Evolutionary conservation across 2,113 vertebrate species (phyloP).

Genomic region (Tonatia bakeri): DNA sequence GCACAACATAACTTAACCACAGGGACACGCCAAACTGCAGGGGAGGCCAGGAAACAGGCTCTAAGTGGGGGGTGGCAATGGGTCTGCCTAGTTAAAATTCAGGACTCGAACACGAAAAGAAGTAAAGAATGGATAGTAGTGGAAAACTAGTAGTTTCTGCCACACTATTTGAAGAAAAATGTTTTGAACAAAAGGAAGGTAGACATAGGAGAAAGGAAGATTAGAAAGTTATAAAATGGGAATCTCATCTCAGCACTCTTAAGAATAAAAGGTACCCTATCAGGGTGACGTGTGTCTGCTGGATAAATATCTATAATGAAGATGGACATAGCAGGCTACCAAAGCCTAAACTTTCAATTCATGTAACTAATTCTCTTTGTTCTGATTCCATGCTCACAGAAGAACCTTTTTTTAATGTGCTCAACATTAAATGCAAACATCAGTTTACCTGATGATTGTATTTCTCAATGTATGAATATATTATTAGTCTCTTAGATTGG

Average conservation of each 20-base stretch:
- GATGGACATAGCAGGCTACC: neutral
- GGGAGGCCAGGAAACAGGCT: neutral
- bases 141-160: neutral
- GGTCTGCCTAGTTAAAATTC: neutral
- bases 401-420: neutral
- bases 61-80: neutral
- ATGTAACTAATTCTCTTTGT: neutral
- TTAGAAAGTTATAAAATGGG: neutral
- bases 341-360: conserved; percentile 12
- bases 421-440: neutral
- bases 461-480: neutral
- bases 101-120: neutral
- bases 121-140: neutral
- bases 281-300: neutral
- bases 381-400: neutral
- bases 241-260: neutral
- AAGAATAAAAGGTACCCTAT: neutral
- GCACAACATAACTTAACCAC: neutral
- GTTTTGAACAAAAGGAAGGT: neutral
- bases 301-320: neutral
- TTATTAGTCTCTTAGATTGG: neutral
- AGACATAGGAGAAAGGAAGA: neutral
- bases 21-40: neutral
- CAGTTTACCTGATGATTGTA: neutral
- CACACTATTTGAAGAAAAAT: neutral